Percentiles rank a stretch among this genome's conserved stretches.
Conservation (phyloP, 1,140 invertebrate genomes). For the Chymomyza costata region DNA sequence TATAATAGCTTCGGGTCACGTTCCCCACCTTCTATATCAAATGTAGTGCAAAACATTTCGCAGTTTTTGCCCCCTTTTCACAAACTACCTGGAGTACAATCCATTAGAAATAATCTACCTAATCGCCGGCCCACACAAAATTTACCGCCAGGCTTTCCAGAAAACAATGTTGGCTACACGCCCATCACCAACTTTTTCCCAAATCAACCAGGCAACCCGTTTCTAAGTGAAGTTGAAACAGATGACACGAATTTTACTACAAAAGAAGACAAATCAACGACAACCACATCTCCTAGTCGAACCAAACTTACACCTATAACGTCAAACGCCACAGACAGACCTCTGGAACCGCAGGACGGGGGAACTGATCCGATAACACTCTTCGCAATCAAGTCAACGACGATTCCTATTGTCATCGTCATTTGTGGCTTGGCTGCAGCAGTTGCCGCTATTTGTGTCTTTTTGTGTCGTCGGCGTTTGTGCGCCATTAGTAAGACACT, state of each 20-base stretch:
- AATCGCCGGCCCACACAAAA: slow-evolving; percentile 33
- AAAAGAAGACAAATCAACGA: slow-evolving; percentile 8
- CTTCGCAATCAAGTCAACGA: slow-evolving; percentile 56
- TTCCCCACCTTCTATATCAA: slow-evolving; percentile 53
- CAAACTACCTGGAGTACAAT: slow-evolving; percentile 55
- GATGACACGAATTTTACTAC: background rate
- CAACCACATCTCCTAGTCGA: slow-evolving; percentile 38
- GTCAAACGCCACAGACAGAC: slow-evolving; percentile 33
- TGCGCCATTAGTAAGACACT: slow-evolving; percentile 70
- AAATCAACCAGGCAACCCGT: slow-evolving; percentile 4
- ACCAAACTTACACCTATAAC: slow-evolving; percentile 55
- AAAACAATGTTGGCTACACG: slow-evolving; percentile 7
- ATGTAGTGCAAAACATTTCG: slow-evolving; percentile 65
- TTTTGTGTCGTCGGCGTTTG: slow-evolving; percentile 78
- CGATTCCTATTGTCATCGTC: slow-evolving; percentile 78
- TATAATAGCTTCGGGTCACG: slow-evolving; percentile 29
- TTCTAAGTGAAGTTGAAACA: slow-evolving; percentile 1
- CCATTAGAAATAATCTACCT: slow-evolving; percentile 51
- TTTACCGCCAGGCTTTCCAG: slow-evolving; percentile 20
- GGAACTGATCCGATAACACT: slow-evolving; percentile 16
- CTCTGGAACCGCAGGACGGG: slow-evolving; percentile 9
- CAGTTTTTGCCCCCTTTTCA: slow-evolving; percentile 57
- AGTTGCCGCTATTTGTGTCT: slow-evolving; percentile 76
- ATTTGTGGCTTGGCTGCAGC: slow-evolving; percentile 78
- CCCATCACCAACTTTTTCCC: slow-evolving; percentile 40